Evolutionary conservation across 64 coral and sea anemone species (phyloP).

Genomic region (Porites australiensis): DNA sequence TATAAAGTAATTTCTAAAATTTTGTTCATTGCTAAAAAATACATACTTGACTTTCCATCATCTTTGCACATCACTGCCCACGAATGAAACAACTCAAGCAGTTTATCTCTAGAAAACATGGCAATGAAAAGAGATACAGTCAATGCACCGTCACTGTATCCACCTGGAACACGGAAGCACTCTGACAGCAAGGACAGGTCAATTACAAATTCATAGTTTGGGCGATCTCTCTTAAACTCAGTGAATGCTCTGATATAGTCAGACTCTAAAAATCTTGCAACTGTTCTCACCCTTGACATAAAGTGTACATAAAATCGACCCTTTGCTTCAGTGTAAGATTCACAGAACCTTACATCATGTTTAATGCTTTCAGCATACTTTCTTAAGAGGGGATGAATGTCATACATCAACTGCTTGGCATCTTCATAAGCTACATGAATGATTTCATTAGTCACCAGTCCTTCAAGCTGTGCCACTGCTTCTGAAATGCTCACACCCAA

Average conservation of each 20-base stretch:
- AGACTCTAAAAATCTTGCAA: slow-evolving; percentile 1
- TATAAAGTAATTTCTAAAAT: too few relatives aligned
- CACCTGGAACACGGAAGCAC: background rate
- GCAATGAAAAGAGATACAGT: slow-evolving; percentile 3
- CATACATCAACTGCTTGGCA: slow-evolving; percentile 12
- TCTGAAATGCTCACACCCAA: background rate
- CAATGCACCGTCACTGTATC: background rate
- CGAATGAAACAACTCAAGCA: background rate
- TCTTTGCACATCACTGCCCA: slow-evolving; percentile 18
- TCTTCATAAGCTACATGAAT: background rate
- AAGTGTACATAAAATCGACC: slow-evolving; percentile 12
- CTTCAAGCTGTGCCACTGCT: slow-evolving; percentile 15
- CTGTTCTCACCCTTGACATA: slow-evolving; percentile 1
- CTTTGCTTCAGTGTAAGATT: slow-evolving; percentile 17
- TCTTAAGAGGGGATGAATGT: slow-evolving; percentile 18
- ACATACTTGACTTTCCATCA: slow-evolving; percentile 7
- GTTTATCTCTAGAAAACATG: background rate
- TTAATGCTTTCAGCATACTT: slow-evolving; percentile 21
- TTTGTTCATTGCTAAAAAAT: too few relatives aligned
- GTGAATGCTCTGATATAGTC: background rate
- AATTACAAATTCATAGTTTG: slow-evolving; percentile 12
- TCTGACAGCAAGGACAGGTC: background rate
- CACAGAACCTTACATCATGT: background rate
- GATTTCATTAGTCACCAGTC: background rate
- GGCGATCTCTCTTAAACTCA: background rate